phyloP scores from a whole-genome alignment of 1,140 invertebrate genomes.

The Plutomurus gul region DNA sequence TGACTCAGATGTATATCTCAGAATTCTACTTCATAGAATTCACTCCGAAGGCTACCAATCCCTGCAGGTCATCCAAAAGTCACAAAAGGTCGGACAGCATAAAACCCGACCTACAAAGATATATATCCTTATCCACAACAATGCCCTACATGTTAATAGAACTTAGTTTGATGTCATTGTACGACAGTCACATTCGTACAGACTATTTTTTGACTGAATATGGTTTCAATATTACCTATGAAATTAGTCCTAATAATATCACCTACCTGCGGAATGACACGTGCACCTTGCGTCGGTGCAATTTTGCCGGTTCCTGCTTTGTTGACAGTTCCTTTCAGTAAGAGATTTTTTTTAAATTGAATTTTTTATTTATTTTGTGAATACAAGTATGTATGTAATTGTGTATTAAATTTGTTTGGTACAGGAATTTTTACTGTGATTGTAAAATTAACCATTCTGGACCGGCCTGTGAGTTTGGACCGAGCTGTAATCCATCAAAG shows the following conservation, averaged over 20 bases:
- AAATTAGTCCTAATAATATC: constrained; percentile 63
- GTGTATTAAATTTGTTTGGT: no score
- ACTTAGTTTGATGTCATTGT: constrained; percentile 71
- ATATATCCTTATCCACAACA: constrained; percentile 57
- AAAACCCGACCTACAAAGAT: constrained; percentile 62
- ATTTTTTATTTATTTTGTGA: no score
- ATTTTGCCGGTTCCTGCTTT: constrained; percentile 80
- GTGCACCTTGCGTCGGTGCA: constrained; percentile 78
- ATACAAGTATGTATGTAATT: background rate
- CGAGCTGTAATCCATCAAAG: constrained; percentile 57
- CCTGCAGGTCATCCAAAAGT: constrained; percentile 32
- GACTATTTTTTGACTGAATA: constrained; percentile 80
- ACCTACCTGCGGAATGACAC: constrained; percentile 62
- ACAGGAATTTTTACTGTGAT: constrained; percentile 57
- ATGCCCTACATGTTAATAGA: constrained; percentile 78
- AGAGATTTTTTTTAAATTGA: constrained; percentile 57
- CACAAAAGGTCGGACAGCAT: constrained; percentile 58
- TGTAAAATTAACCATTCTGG: constrained; percentile 59
- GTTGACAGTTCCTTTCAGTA: constrained; percentile 66
- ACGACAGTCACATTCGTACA: constrained; percentile 81
- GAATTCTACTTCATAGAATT: constrained; percentile 73
- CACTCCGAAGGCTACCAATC: constrained; percentile 71
- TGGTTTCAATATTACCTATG: constrained; percentile 91
- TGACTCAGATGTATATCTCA: constrained; percentile 80
- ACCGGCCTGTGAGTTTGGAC: constrained; percentile 58